Evolutionary conservation across 2,113 vertebrate species (phyloP).

Genomic region (Sialia sialis): DNA sequence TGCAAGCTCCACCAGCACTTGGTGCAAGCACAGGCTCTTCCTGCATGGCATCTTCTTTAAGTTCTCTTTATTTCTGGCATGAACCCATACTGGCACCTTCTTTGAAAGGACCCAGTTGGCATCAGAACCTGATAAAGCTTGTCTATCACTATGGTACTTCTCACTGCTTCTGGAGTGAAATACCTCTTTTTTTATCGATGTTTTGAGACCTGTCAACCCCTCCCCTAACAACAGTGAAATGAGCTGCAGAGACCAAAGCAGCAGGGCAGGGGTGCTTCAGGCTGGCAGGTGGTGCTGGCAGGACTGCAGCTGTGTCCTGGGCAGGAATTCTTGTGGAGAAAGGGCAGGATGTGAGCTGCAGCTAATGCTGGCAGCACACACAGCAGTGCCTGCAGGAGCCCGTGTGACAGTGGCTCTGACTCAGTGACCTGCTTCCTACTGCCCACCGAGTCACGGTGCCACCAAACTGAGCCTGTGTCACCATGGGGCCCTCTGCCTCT

Average conservation of each 20-base stretch:
- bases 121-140: not conserved
- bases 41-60: not conserved
- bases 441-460: not conserved
- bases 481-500: not conserved
- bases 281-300: not conserved
- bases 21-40: not conserved
- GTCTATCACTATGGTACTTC: not conserved
- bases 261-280: not conserved
- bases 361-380: not conserved
- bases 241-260: not conserved
- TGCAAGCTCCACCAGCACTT: not conserved
- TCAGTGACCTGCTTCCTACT: not conserved
- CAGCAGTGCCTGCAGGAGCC: not conserved
- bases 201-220: not conserved
- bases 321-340: not conserved
- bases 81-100: not conserved
- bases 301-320: not conserved
- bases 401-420: not conserved
- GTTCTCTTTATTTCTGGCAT: not conserved
- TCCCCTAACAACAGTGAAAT: not conserved
- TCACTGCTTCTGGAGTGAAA: not conserved
- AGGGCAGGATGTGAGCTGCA: not conserved
- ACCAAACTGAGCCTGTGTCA: not conserved
- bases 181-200: not conserved
- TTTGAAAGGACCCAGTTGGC: not conserved